A percentile compares a stretch with the other conserved stretches of the same genome.
phyloP scores from a whole-genome alignment of 2,888 invertebrate species.

The Trichopoda pennipes region DNA sequence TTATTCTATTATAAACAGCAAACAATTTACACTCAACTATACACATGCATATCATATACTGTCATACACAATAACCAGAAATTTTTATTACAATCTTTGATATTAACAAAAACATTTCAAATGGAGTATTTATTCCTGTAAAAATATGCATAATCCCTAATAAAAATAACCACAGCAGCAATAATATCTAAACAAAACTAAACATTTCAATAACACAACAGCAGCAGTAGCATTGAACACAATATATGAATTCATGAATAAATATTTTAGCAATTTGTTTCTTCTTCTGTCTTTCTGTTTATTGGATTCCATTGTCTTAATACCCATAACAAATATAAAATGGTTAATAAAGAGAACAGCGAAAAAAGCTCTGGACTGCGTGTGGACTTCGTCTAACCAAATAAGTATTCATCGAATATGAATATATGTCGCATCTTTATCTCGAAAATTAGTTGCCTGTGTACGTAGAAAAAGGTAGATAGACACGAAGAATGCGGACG shows the following conservation, averaged over 20 bases:
- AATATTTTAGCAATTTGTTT: slow-evolving; percentile 11
- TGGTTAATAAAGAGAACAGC: slow-evolving; percentile 13
- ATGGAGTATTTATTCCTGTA: not conserved
- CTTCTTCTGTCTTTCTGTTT: slow-evolving; percentile 21
- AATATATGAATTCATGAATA: not conserved
- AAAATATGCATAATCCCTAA: slow-evolving; percentile 16
- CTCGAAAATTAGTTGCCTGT: no score
- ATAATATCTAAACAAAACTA: slow-evolving; percentile 57
- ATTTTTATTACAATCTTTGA: slow-evolving; percentile 48
- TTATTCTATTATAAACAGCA: slow-evolving; percentile 61
- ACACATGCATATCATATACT: not conserved
- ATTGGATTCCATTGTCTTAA: not conserved
- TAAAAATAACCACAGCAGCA: slow-evolving; percentile 43
- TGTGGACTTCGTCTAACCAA: no score
- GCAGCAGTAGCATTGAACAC: slow-evolving; percentile 5
- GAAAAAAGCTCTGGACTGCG: no score
- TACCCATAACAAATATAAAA: no score
- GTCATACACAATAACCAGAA: slow-evolving; percentile 35
- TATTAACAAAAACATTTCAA: not conserved
- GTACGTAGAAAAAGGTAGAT: no score
- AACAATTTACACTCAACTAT: slow-evolving; percentile 33
- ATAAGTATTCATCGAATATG: no score
- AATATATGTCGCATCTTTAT: no score
- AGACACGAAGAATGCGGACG: no score
- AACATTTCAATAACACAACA: slow-evolving; percentile 52